Conservation (phyloP, 2,888 invertebrate genomes). For the Ischnura elegans region DNA sequence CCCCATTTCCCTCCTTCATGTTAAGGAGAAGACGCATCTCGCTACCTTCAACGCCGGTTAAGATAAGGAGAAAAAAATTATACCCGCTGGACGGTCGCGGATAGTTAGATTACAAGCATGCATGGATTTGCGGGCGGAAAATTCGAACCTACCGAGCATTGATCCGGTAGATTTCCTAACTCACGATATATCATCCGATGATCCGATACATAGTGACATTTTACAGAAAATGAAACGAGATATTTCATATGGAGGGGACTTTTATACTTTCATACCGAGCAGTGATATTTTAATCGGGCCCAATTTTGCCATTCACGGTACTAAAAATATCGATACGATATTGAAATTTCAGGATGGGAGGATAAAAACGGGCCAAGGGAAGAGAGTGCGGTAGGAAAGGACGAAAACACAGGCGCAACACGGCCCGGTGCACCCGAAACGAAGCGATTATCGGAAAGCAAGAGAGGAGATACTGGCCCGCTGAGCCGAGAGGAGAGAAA, state of each 20-base stretch:
- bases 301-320: too few species aligned
- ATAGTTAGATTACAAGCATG: not conserved
- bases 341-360: too few species aligned
- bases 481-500: not conserved
- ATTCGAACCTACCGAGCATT: too few species aligned
- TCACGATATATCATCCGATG: too few species aligned
- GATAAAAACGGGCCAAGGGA: not conserved
- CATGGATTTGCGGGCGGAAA: not conserved
- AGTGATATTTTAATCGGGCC: too few species aligned
- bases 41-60: not conserved
- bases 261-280: too few species aligned
- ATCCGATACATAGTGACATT: too few species aligned
- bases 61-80: not conserved
- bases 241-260: too few species aligned
- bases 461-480: not conserved
- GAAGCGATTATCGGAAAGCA: conserved; percentile 20
- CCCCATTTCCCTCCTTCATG: not conserved
- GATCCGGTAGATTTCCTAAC: too few species aligned
- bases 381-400: not conserved
- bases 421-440: conserved; percentile 8
- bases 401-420: not conserved
- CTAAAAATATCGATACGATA: too few species aligned
- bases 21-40: not conserved
- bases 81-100: not conserved
- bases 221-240: too few species aligned